A percentile compares a stretch with the other conserved stretches of the same genome.
Evolutionary conservation across 2,113 vertebrate species (phyloP).

Genomic region (Callochromis pleurospilus): DNA sequence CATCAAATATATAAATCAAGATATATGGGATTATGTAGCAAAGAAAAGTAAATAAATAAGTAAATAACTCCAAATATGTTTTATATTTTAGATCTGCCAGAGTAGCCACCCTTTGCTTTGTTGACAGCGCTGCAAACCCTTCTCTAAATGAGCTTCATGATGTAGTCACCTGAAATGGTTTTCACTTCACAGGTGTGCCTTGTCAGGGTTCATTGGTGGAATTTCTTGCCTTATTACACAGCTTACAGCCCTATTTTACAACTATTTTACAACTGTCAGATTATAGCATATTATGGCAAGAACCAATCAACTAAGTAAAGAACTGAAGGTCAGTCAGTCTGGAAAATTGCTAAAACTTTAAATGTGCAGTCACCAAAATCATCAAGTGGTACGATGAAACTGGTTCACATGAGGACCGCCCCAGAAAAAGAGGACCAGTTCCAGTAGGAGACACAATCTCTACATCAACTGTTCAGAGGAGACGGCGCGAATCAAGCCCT

Average conservation of each 20-base stretch:
- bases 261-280: background rate
- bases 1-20: background rate
- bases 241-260: background rate
- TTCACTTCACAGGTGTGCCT: background rate
- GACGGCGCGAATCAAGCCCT: accelerated
- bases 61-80: background rate
- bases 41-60: background rate
- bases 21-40: background rate
- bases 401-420: background rate
- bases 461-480: background rate
- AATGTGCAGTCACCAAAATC: background rate
- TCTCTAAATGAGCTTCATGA: background rate
- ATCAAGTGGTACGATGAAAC: background rate
- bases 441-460: background rate
- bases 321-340: background rate
- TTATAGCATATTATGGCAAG: background rate
- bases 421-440: background rate
- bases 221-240: background rate
- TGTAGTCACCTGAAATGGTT: background rate
- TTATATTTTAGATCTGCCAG: background rate
- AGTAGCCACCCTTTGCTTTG: background rate
- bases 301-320: background rate
- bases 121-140: background rate
- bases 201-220: background rate
- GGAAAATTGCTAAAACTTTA: background rate